Base-by-base conservation (phyloP, 2,888 invertebrate genomes). In the Apeira syringaria region DNA sequence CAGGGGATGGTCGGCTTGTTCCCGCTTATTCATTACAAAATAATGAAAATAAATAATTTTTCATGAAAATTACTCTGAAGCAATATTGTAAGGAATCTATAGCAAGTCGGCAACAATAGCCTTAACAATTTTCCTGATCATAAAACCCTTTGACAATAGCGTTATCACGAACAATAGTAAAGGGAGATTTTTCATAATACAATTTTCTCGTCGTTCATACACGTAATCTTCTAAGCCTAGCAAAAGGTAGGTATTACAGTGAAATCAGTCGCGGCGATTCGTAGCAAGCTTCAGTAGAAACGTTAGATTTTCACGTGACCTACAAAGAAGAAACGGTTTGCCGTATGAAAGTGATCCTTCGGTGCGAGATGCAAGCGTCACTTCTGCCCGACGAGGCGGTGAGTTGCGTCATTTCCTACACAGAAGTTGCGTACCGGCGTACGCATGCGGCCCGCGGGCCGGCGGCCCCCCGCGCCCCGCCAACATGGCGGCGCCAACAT, bases 401-500 rank as follows among this genome's bases (percentile, higher is more conserved):
- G 74, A 80, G 74, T 85, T 88, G 72, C 74, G 81, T 69, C 83
- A 70, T 82, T 84, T 74, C 67, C 65, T 66, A 56, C 65, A 64
- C 66, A 64, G 66, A 69, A 68, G 74, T 74, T 80, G 83, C 80
- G 83, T 84, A 74, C 74, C 83, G 84, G 72, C 83, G 84, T 80
- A 87, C 87, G 86, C 90, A 86, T 89, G 89, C 89, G 86, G 85
- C 79, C 77, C 78, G 77, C 76, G 75, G 78, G 80, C 77, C 71
- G 69, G 75, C 74, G 79, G 76, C 80, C 77, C 83, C 82, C 74
- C 80, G 77, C 80, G 77, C 82, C 83, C 80, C 72, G 74, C 82
- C 82, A 91, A 90, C 83, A 91, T 91, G 91, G 90, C 91, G 85
- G 82, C 75, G 76, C 74, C 83, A 87, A 89, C 82, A 90, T 90